Conservation (phyloP, 1,140 invertebrate genomes). For the Drosophila repleta region DNA sequence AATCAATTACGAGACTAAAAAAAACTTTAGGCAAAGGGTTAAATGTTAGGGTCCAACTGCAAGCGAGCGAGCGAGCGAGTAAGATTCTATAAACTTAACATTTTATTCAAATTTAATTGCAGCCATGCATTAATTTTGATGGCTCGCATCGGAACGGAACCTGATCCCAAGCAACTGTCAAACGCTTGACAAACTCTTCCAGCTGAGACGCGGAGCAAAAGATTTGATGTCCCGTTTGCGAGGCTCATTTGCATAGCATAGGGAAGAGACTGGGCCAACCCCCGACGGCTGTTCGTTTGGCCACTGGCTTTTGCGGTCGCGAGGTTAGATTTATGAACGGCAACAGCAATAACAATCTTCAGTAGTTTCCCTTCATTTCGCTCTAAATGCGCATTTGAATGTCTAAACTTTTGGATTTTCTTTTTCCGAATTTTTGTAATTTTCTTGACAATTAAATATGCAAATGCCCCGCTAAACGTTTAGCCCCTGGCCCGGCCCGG, state of each 20-base stretch:
- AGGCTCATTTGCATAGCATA: slow-evolving; percentile 27
- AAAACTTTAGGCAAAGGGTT: background rate
- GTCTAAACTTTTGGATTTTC: slow-evolving; percentile 27
- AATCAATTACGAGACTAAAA: too few species aligned
- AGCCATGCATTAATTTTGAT: slow-evolving; percentile 60
- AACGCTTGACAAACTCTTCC: slow-evolving; percentile 62
- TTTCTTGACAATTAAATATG: slow-evolving; percentile 76
- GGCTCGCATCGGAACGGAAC: slow-evolving; percentile 50
- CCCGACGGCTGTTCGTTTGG: slow-evolving; percentile 4
- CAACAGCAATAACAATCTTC: slow-evolving; percentile 2
- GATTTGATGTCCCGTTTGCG: background rate
- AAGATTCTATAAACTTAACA: slow-evolving; percentile 56
- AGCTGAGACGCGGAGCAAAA: background rate
- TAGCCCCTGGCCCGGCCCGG: slow-evolving; percentile 7
- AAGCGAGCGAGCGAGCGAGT: background rate
- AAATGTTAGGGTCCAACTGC: background rate
- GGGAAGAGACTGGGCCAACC: background rate
- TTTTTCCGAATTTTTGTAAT: slow-evolving; percentile 52
- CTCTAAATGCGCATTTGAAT: slow-evolving; percentile 37
- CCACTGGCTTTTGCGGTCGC: slow-evolving; percentile 21
- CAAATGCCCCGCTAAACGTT: slow-evolving; percentile 60
- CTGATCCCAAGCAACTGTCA: slow-evolving; percentile 66
- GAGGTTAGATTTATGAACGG: slow-evolving; percentile 4
- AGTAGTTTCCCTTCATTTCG: background rate
- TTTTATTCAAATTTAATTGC: slow-evolving; percentile 81